phyloP scores from a whole-genome alignment of 2,797 vertebrate genomes.

The Labeo calbasu region DNA sequence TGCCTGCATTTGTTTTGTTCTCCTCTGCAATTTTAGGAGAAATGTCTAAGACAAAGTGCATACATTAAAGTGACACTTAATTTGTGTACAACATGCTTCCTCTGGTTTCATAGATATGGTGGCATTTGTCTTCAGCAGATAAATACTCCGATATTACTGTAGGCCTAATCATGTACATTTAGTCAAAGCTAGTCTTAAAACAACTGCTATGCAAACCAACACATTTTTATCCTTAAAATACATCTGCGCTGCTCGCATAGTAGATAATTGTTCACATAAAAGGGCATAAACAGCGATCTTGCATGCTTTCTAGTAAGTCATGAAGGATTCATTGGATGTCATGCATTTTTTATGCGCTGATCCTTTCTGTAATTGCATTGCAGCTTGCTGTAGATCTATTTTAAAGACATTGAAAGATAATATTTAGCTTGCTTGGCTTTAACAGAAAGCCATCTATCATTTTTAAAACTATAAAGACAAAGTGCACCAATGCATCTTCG shows the following conservation, averaged over 20 bases:
- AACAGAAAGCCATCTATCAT: slow-evolving; percentile 41
- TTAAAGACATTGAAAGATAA: slow-evolving; percentile 31
- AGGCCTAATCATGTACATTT: slow-evolving; percentile 3
- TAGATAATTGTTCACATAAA: slow-evolving; percentile 52
- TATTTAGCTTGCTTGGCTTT: slow-evolving; percentile 51
- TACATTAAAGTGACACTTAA: neutral
- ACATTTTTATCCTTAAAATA: slow-evolving; percentile 43
- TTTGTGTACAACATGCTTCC: slow-evolving; percentile 7
- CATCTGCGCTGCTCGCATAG: slow-evolving; percentile 28
- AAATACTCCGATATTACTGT: neutral
- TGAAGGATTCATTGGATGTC: slow-evolving; percentile 66
- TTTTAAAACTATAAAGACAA: slow-evolving; percentile 48
- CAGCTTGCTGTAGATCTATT: slow-evolving; percentile 51
- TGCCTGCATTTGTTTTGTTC: neutral
- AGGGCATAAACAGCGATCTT: slow-evolving; percentile 50
- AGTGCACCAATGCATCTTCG: slow-evolving; percentile 20
- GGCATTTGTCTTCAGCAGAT: neutral
- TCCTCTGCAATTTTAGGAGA: neutral
- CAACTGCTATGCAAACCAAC: slow-evolving; percentile 2
- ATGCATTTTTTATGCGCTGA: slow-evolving; percentile 68
- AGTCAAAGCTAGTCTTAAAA: neutral
- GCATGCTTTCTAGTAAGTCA: slow-evolving; percentile 58
- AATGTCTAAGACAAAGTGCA: neutral
- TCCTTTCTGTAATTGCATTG: slow-evolving; percentile 62
- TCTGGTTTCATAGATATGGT: neutral